phyloP scores from a whole-genome alignment of 2,888 invertebrate species.

The Pammene aurita region DNA sequence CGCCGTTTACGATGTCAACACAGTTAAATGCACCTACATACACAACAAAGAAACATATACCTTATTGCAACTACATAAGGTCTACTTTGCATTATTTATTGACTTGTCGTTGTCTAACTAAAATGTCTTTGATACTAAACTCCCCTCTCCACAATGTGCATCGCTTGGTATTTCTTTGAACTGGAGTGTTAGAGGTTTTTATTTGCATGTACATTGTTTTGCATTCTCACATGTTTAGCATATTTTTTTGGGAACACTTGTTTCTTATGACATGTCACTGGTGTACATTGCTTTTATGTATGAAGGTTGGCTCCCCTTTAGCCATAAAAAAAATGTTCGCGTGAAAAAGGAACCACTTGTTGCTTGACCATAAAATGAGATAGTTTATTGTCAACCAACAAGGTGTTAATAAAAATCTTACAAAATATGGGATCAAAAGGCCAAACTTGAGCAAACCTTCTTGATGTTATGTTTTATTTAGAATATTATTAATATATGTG shows the following conservation, averaged over 20 bases:
- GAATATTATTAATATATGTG: slow-evolving; percentile 20
- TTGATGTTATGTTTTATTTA: slow-evolving; percentile 34
- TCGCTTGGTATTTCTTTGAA: slow-evolving; percentile 66
- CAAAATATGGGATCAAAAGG: slow-evolving; percentile 15
- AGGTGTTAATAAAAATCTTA: too few species aligned
- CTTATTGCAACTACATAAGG: neutral
- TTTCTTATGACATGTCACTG: slow-evolving; percentile 53
- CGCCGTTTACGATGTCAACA: too few species aligned
- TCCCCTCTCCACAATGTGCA: slow-evolving; percentile 67
- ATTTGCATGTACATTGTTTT: slow-evolving; percentile 82
- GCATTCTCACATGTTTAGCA: slow-evolving; percentile 68
- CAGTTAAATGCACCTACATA: neutral
- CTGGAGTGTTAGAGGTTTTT: slow-evolving; percentile 65
- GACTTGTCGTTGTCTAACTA: slow-evolving; percentile 46
- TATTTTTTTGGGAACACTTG: slow-evolving; percentile 60
- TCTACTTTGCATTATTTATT: neutral
- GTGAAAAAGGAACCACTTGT: too few species aligned
- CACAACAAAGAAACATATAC: neutral
- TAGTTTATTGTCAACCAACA: too few species aligned
- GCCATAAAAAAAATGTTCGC: neutral
- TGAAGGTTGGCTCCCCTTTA: slow-evolving; percentile 56
- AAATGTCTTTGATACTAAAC: slow-evolving; percentile 40
- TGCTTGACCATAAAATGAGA: too few species aligned
- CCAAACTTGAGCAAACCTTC: slow-evolving; percentile 45
- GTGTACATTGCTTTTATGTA: slow-evolving; percentile 59